Percentiles rank a stretch among this genome's conserved stretches.
Conservation (phyloP, 2,888 invertebrate genomes). For the Netelia melanura region DNA sequence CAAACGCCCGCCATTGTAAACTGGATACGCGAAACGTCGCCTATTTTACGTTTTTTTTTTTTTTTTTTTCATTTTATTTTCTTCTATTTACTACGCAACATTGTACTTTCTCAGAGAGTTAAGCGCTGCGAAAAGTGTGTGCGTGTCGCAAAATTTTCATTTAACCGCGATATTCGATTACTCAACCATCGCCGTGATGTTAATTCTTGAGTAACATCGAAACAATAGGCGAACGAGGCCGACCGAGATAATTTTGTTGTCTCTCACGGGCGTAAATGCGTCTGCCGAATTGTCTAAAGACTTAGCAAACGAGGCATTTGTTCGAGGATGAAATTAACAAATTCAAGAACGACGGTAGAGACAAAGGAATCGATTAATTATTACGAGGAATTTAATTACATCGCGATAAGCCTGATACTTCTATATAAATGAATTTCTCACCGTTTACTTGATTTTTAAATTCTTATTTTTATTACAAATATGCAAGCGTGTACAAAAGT, state of each 20-base stretch:
- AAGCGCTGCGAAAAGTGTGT: conserved; percentile 26
- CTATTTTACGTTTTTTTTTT: conserved; percentile 33
- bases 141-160: conserved; percentile 48
- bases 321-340: neutral
- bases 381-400: no score
- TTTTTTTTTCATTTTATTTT: conserved; percentile 32
- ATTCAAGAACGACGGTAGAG: no score
- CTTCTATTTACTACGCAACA: conserved; percentile 12
- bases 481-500: no score
- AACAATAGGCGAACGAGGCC: conserved; percentile 7
- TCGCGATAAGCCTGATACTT: no score
- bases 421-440: no score
- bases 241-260: conserved; percentile 9
- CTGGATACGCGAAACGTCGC: conserved; percentile 44
- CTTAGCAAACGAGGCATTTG: neutral
- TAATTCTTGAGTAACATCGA: conserved; percentile 40
- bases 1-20: conserved; percentile 55
- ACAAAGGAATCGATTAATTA: no score
- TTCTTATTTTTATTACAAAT: no score
- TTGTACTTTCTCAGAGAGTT: conserved; percentile 48
- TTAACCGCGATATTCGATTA: conserved; percentile 48
- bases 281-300: neutral
- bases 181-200: conserved; percentile 49
- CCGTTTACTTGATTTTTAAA: no score
- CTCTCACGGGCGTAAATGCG: neutral